Evolutionary conservation across 1,140 invertebrate species (phyloP).

Genomic region (Formica exsecta): DNA sequence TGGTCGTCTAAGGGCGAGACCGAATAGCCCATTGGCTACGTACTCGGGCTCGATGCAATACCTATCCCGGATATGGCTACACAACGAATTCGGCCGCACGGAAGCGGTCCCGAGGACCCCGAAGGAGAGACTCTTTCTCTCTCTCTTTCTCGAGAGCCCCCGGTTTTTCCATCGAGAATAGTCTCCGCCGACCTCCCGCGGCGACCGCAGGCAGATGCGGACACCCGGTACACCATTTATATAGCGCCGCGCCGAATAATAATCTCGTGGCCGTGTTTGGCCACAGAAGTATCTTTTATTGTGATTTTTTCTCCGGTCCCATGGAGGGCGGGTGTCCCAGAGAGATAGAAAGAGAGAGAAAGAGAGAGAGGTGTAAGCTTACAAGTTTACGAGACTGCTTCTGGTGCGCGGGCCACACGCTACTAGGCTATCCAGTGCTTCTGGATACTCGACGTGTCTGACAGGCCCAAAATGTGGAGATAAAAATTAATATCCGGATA

Average conservation of each 20-base stretch:
- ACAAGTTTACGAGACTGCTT: slow-evolving; percentile 69
- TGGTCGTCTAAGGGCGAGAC: slow-evolving; percentile 38
- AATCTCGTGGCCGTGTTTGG: slow-evolving; percentile 82
- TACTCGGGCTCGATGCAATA: slow-evolving; percentile 32
- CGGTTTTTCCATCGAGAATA: slow-evolving; percentile 55
- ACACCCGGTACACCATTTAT: slow-evolving; percentile 75
- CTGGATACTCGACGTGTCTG: slow-evolving; percentile 17
- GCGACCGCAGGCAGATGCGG: slow-evolving; percentile 82
- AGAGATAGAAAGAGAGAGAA: slow-evolving; percentile 55
- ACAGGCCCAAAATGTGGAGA: slow-evolving; percentile 25
- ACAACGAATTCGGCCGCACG: slow-evolving; percentile 71
- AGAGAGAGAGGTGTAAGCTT: slow-evolving; percentile 79
- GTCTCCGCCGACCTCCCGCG: slow-evolving; percentile 80
- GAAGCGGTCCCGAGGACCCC: slow-evolving; percentile 57
- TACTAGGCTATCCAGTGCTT: not conserved
- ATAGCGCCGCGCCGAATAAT: slow-evolving; percentile 68
- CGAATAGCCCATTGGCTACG: slow-evolving; percentile 64
- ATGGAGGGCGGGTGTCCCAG: slow-evolving; percentile 42
- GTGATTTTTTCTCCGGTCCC: slow-evolving; percentile 63
- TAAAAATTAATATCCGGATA: slow-evolving; percentile 25
- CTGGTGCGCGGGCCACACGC: slow-evolving; percentile 16
- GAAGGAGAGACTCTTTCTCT: slow-evolving; percentile 65
- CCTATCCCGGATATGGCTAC: slow-evolving; percentile 44
- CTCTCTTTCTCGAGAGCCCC: slow-evolving; percentile 55
- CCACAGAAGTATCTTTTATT: slow-evolving; percentile 86